Evolutionary conservation across 2,888 invertebrate species (phyloP), one percentile per base, ranked within the genome.

Genomic region (Rotaria magnacalcarata): DNA sequence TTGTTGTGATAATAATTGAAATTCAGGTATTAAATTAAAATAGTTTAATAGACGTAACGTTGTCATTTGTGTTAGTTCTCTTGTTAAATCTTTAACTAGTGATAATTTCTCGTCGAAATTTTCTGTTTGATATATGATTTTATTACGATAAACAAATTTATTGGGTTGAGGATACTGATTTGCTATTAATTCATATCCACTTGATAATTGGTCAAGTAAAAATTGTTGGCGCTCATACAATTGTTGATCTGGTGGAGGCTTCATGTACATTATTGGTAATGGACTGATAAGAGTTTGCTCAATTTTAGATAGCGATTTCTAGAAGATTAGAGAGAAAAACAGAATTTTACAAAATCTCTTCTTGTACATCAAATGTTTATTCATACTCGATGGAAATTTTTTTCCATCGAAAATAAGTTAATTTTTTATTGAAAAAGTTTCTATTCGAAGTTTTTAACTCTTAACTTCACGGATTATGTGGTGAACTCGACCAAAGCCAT

Each of bases 41-140:
- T 47, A 80, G 24, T 80, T 24, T 14, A 80, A 80, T 80, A 80
- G 47, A 24, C 80, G 80, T n/a, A 47, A 24, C 47, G 47, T 80
- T 80, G 80, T 80, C 80, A 47, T 80, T 80, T 80, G 80, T 10
- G 80, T 80, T 80, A 80, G 47, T 80, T 80, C 80, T 47, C 80
- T 24, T 80, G 80, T 80, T 80, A 80, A 47, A 80, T 80, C 80
- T 80, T 80, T 47, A 80, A 80, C 7, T 14, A 47, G n/a, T 80
- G 24, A 43, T 80, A 80, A 80, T 80, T 80, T 80, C 14, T 11
- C 24, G 3, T 80, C 43, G 4, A 11, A 7, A 47, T 47, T 19
- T 14, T 47, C 47, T 4, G 47, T 80, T 80, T 47, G 21, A 14
- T 24, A 24, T 11, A 80, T 80, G 24, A 47, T 47, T 21, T 24